Evolutionary conservation across 2,797 vertebrate genomes (phyloP), one percentile per base, ranked within the genome.

Genomic region (Mus spretus): DNA sequence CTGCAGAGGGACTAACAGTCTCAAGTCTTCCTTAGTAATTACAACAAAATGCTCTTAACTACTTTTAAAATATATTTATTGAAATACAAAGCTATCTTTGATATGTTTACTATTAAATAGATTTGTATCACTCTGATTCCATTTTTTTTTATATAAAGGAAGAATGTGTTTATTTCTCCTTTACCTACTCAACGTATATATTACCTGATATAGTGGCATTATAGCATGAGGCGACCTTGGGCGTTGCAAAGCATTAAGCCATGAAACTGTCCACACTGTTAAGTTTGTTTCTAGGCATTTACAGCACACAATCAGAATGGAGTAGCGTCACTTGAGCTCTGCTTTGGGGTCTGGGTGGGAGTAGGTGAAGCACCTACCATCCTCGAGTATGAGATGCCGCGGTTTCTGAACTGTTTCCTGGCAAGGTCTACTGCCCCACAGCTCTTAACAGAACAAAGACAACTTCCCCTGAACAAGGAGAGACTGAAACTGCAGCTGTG

Each of bases 1-100:
- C 98, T 94, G 98, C 98, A 96, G 99, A 99, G 96, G 98, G 98
- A 92, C 70, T 89, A 5, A 95, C 92, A 90, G 95, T 96, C 87
- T 97, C 95, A 63, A 47, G 31, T 79, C 14, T 94, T 89, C 40
- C 93, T 90, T 93, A 96, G 50, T 86, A 75, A 94, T 86, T 89
- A 57, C 15, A 84, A 74, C 17, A n/a, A 0, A 59, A 91, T 91
- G 8, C 40, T 90, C 86, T 92, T 22, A n/a, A 77, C 72, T 82
- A 34, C 78, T 90, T 83, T 91, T 97, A 97, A 87, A 47, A 6
- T 96, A 5, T 96, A 95, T 89, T 93, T 98, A 92, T 97, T 78
- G 77, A 96, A 89, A 97, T 22, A 67, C 94, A 34, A 90, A 97
- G 70, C 95, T 98, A 40, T 97, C 74, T 63, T 74, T 93, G 72